These are phyloP conservation scores for Erpornis zantholeuca DNA, from an alignment of 2,113 vertebrate genomes.

Conservation along the genomic window DNA sequence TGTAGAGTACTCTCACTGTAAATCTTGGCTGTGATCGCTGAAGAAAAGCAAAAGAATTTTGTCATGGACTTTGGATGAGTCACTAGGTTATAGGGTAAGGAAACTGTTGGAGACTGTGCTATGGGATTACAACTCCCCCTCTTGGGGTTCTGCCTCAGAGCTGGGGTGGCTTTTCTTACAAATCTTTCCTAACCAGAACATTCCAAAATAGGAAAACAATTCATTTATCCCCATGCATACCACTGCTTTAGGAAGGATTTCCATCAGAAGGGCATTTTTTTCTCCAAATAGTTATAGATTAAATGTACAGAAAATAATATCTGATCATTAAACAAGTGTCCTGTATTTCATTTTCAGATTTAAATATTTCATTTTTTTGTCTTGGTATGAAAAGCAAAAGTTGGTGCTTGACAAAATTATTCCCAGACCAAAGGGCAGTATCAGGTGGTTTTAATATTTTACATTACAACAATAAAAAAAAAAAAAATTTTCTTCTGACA, in stretches of 20 bases:
- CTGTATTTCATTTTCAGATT: neutral
- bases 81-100: neutral
- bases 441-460: neutral
- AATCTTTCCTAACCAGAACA: neutral
- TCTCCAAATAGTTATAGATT: neutral
- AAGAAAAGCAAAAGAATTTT: neutral
- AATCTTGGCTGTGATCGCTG: neutral
- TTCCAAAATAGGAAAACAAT: neutral
- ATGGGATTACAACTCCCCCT: neutral
- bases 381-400: neutral
- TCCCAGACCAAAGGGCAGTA: neutral
- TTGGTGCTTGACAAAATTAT: neutral
- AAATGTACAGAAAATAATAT: neutral
- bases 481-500: neutral
- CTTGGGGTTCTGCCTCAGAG: neutral
- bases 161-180: neutral
- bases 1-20: neutral
- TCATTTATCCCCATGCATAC: fast-evolving
- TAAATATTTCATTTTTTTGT: neutral
- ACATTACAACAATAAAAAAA: neutral
- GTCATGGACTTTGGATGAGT: neutral
- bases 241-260: neutral
- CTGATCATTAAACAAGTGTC: neutral
- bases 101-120: neutral
- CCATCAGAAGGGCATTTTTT: neutral